A percentile compares a stretch with the other conserved stretches of the same genome.
phyloP scores from a whole-genome alignment of 2,888 invertebrate species.

The Margaritifera margaritifera region DNA sequence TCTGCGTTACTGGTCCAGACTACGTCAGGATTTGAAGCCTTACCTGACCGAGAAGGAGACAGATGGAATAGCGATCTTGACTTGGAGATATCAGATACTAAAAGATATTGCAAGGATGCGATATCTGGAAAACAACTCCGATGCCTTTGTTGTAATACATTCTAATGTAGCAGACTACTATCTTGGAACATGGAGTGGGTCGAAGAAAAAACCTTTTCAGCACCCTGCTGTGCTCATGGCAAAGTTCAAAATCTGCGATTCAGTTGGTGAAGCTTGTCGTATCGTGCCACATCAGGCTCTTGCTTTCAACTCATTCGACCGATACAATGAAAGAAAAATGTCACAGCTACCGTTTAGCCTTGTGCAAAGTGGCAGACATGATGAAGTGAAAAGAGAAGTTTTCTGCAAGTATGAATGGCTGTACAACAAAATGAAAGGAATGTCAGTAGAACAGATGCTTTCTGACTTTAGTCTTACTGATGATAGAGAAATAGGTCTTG shows the following conservation, averaged over 20 bases:
- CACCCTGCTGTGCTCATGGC: conserved; percentile 45
- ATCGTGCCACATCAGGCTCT: conserved; percentile 63
- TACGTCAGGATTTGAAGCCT: conserved; percentile 49
- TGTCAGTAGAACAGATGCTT: conserved; percentile 93
- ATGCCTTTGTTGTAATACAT: conserved; percentile 40
- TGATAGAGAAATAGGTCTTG: conserved; percentile 86
- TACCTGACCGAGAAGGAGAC: conserved; percentile 51
- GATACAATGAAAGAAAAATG: conserved; percentile 65
- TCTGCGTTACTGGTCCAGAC: conserved; percentile 48
- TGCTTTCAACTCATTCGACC: conserved; percentile 41
- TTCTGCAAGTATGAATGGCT: conserved; percentile 98
- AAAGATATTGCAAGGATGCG: conserved; percentile 46
- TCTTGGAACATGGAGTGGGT: conserved; percentile 64
- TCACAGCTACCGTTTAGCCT: conserved; percentile 64
- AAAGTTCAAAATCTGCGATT: conserved; percentile 35
- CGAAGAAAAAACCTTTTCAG: conserved; percentile 57
- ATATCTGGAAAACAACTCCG: conserved; percentile 30
- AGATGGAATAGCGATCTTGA: conserved; percentile 55
- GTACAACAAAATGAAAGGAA: conserved; percentile 93
- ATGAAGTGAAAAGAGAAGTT: conserved; percentile 91
- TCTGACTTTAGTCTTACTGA: conserved; percentile 82
- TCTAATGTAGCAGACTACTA: conserved; percentile 64
- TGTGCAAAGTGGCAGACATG: conserved; percentile 75
- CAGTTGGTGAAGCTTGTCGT: conserved; percentile 54
- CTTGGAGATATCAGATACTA: conserved; percentile 64